Conservation (phyloP, 2,113 vertebrate species). For the Corythornis madagascariensis region DNA sequence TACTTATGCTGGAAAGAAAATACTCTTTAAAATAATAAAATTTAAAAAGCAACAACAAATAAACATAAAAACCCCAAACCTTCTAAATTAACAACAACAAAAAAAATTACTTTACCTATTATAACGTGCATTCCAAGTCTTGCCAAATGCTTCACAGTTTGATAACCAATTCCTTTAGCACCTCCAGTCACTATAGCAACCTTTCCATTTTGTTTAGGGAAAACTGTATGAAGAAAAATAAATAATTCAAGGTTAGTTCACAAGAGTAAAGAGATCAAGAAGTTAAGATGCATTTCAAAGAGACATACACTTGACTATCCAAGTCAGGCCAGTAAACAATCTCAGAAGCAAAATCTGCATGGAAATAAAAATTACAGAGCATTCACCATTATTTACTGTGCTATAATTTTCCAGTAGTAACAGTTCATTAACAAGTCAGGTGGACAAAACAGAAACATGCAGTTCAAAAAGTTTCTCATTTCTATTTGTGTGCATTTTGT, state of each 20-base stretch:
- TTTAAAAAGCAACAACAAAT: background rate
- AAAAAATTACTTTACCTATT: slow-evolving; percentile 80
- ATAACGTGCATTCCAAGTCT: slow-evolving; percentile 90
- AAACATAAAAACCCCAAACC: background rate
- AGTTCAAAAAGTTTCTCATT: background rate
- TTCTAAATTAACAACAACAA: background rate
- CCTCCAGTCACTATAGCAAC: slow-evolving; percentile 94
- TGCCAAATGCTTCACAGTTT: slow-evolving; percentile 84
- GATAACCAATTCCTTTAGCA: slow-evolving; percentile 87
- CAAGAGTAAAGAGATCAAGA: background rate
- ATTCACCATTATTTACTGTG: background rate
- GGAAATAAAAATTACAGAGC: background rate
- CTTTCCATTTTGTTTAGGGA: slow-evolving; percentile 83
- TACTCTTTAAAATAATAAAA: background rate
- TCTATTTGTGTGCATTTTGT: background rate
- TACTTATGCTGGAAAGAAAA: background rate
- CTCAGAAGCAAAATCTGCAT: background rate
- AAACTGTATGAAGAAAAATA: slow-evolving; percentile 74
- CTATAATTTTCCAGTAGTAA: background rate
- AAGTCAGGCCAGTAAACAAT: background rate
- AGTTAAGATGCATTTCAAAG: background rate
- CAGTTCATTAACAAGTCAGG: background rate
- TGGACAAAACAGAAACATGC: background rate
- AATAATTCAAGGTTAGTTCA: background rate
- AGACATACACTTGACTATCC: background rate